Evolutionary conservation across 1,140 invertebrate genomes (phyloP).

Genomic region (Drosophila takahashii): DNA sequence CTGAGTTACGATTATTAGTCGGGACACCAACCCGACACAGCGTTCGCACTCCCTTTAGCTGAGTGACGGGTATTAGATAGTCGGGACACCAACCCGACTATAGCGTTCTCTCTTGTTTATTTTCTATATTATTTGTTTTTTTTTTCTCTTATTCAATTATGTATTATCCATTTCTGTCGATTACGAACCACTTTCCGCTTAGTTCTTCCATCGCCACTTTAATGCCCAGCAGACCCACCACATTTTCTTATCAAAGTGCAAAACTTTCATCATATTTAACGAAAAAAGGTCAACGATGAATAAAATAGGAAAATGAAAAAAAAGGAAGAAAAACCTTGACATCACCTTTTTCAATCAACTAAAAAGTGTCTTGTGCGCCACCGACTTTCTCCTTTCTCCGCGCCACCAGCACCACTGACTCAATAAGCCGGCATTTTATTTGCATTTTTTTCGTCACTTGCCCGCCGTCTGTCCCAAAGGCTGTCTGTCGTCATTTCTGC

Average conservation of each 20-base stretch:
- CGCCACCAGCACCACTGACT: conserved; percentile 48
- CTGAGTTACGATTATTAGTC: too few relatives aligned
- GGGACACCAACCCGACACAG: too few relatives aligned
- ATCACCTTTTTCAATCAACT: conserved; percentile 81
- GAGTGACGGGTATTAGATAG: too few relatives aligned
- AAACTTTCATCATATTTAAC: conserved; percentile 52
- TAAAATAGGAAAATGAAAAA: conserved; percentile 8
- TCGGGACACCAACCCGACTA: too few relatives aligned
- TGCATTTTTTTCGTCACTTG: conserved; percentile 78
- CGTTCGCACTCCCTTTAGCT: too few relatives aligned
- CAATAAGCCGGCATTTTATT: conserved; percentile 82
- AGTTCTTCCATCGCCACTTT: background rate
- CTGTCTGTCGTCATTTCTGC: conserved; percentile 62
- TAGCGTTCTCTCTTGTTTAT: too few relatives aligned
- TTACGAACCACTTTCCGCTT: conserved; percentile 25
- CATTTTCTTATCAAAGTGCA: conserved; percentile 42
- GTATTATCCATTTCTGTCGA: conserved; percentile 16
- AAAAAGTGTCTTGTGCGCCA: conserved; percentile 60
- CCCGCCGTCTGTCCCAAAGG: conserved; percentile 36
- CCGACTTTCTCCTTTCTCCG: conserved; percentile 11
- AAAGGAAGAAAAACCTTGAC: conserved; percentile 37
- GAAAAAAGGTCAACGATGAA: conserved; percentile 45
- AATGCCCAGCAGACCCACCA: conserved; percentile 28
- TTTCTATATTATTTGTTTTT: too few relatives aligned
- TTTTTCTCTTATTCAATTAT: conserved; percentile 20